These are phyloP conservation scores for Antitype chi DNA, from an alignment of 2,888 invertebrate species.

Conservation along the genomic window DNA sequence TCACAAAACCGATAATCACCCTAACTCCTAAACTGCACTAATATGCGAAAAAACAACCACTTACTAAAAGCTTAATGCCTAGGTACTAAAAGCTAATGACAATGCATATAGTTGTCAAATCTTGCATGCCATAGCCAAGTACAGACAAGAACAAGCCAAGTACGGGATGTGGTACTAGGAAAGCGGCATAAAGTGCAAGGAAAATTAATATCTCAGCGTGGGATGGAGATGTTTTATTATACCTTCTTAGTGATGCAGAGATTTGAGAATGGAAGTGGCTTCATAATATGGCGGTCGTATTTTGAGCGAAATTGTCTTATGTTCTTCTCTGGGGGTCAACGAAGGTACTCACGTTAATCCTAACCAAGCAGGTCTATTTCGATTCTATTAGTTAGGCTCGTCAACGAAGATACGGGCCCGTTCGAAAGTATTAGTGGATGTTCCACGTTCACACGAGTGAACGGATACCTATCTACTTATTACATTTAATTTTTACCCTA, in stretches of 20 bases:
- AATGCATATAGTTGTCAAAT: constrained; percentile 16
- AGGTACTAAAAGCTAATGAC: constrained; percentile 25
- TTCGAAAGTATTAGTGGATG: too few relatives aligned
- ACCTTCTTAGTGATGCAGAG: constrained; percentile 27
- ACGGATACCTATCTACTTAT: too few relatives aligned
- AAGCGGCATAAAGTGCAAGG: constrained; percentile 48
- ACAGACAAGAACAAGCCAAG: constrained; percentile 19
- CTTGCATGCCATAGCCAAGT: not conserved
- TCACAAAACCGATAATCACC: not conserved
- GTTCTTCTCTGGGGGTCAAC: not conserved
- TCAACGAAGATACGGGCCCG: too few relatives aligned
- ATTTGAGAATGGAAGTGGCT: constrained; percentile 22
- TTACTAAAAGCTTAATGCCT: not conserved
- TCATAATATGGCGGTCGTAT: not conserved
- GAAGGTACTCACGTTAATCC: too few relatives aligned
- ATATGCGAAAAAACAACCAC: not conserved
- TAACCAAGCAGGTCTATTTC: too few relatives aligned
- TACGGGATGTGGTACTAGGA: not conserved
- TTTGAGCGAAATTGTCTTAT: not conserved
- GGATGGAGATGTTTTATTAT: constrained; percentile 66
- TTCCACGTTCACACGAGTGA: too few relatives aligned
- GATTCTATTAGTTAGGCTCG: too few relatives aligned
- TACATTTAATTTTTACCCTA: too few relatives aligned
- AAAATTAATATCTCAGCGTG: constrained; percentile 68
- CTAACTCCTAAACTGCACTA: not conserved